Percentiles rank a stretch among this genome's conserved stretches.
phyloP scores from a whole-genome alignment of 2,888 invertebrate genomes.

The Octonoba sinensis region DNA sequence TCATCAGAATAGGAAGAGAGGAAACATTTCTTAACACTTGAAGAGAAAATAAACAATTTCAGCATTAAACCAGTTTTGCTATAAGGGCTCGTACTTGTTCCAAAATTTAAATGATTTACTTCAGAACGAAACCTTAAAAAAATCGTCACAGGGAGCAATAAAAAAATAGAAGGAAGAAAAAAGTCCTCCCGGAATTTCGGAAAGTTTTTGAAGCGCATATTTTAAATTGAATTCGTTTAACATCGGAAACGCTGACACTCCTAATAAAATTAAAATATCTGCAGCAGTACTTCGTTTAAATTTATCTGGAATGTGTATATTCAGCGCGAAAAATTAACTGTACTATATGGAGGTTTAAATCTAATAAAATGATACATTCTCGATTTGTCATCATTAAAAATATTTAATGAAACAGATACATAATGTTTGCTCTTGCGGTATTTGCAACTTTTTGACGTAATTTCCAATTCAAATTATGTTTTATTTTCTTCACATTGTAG shows the following conservation, averaged over 20 bases:
- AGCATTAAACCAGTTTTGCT: too few relatives aligned
- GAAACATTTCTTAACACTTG: too few relatives aligned
- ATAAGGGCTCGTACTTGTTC: too few relatives aligned
- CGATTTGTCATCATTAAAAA: constrained; percentile 36
- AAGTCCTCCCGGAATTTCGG: too few relatives aligned
- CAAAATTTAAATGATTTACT: too few relatives aligned
- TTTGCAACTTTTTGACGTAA: too few relatives aligned
- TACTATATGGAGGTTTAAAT: constrained; percentile 6
- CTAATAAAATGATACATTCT: constrained; percentile 30
- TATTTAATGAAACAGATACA: constrained; percentile 36
- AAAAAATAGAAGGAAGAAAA: too few relatives aligned
- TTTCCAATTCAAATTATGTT: background rate
- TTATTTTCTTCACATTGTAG: background rate
- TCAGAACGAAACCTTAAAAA: too few relatives aligned
- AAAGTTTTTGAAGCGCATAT: constrained; percentile 9
- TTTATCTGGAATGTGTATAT: background rate
- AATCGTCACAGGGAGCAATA: too few relatives aligned
- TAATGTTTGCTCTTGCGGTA: constrained; percentile 12
- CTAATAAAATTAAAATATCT: constrained; percentile 47
- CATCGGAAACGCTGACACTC: background rate
- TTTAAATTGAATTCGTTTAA: constrained; percentile 36
- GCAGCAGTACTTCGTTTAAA: constrained; percentile 4
- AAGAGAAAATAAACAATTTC: too few relatives aligned
- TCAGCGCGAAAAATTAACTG: background rate
- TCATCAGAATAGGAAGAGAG: too few relatives aligned